Base-by-base conservation (phyloP, 2,888 invertebrate species). In the Phasia obesa region DNA sequence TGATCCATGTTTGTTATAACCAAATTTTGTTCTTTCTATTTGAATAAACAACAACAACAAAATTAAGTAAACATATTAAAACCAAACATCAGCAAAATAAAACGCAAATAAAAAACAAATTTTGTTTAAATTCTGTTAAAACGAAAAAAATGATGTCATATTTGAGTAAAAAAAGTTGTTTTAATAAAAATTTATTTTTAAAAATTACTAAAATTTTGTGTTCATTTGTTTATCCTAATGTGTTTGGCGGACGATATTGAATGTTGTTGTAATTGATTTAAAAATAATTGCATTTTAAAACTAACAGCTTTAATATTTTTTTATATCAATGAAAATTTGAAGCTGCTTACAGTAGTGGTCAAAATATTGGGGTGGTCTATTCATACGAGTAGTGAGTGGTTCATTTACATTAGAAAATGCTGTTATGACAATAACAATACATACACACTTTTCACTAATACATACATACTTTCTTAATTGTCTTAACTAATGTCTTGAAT, bases 201-300 rank as follows among this genome's bases (percentile, higher is more conserved):
- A 62, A 62, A 70, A 77, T 77, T 70, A 70, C 77, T 77, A 17
- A 60, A n/a, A 55, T 44, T 49, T 65, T 75, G 19, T 65, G 21
- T 59, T 47, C 47, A 38, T 55, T 77, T 77, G 44, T 67, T 27
- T 59, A 59, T 51, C 21, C 60, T 19, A 31, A 31, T 44, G 69
- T 44, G 69, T 60, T 69, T 69, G 51, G 60, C 60, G 25, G 49
- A 7, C 35, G 70, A 70, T 77, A 55, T 69, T 65, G 57, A 47
- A 75, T 77, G 69, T 62, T 77, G 69, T 62, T 47, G 70, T 77
- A 77, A 77, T 77, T 77, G 62, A 77, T 77, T 77, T 70, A 55
- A 70, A 70, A 77, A 77, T 77, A 77, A 70, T 62, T 77, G 25
- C 62, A 70, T 44, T 62, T 60, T 31, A 19, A 23, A 25, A 35